Evolutionary conservation across 2,113 vertebrate genomes (phyloP).

Genomic region (Regulus satrapa): DNA sequence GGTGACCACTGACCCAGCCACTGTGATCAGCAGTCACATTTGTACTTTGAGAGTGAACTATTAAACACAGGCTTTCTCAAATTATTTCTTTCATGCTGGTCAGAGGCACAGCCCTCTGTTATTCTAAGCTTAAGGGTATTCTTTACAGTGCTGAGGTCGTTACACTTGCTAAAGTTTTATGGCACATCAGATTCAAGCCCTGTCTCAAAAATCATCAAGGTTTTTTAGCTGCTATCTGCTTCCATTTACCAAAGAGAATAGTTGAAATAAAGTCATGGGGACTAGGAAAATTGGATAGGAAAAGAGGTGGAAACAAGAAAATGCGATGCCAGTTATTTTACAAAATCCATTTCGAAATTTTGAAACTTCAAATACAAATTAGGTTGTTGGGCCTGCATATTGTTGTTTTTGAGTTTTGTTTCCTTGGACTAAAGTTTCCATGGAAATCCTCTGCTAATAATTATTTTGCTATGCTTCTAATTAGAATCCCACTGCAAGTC

Average conservation of each 20-base stretch:
- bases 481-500: conserved; percentile 37
- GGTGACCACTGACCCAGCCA: not conserved
- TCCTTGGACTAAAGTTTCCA: conserved; percentile 46
- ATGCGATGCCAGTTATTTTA: not conserved
- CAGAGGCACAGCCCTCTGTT: not conserved
- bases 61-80: not conserved
- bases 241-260: not conserved
- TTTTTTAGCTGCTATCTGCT: not conserved
- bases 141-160: not conserved
- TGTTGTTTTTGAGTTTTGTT: conserved; percentile 18
- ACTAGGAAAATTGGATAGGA: not conserved
- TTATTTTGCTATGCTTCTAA: conserved; percentile 62
- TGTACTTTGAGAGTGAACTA: not conserved
- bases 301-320: not conserved
- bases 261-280: not conserved
- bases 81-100: not conserved
- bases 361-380: conserved; percentile 31
- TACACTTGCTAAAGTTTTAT: not conserved
- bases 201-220: not conserved
- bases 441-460: conserved; percentile 63
- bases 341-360: not conserved
- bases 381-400: not conserved
- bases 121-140: not conserved
- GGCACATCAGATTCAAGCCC: not conserved
- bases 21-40: not conserved